phyloP scores from a whole-genome alignment of 1,140 invertebrate species.

The Himalopsyche phryganea region DNA sequence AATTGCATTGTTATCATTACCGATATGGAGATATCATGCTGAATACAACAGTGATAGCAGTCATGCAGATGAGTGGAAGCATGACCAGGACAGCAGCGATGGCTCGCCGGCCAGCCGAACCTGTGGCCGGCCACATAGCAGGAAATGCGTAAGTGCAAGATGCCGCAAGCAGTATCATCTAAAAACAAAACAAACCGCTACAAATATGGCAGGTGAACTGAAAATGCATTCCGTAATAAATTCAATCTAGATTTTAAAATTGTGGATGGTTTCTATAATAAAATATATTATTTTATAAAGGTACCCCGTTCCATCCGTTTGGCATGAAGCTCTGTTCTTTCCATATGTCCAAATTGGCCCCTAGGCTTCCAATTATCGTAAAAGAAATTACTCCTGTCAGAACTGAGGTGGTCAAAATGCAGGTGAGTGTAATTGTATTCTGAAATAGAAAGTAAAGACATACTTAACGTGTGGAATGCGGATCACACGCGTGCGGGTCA shows the following conservation, averaged over 20 bases:
- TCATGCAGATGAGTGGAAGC: slow-evolving; percentile 40
- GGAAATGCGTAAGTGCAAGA: slow-evolving; percentile 41
- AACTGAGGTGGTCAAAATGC: slow-evolving; percentile 38
- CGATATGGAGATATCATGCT: slow-evolving; percentile 43
- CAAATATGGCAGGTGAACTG: background rate
- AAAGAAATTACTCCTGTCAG: slow-evolving; percentile 41
- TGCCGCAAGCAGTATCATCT: slow-evolving; percentile 43
- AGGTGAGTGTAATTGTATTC: slow-evolving; percentile 39
- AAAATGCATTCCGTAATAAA: no score
- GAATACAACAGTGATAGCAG: slow-evolving; percentile 38
- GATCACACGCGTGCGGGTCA: no score
- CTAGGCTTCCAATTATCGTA: slow-evolving; percentile 38
- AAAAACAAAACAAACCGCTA: slow-evolving; percentile 25
- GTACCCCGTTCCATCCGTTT: slow-evolving; percentile 31
- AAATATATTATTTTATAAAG: no score
- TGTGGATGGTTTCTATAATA: no score
- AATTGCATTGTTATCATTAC: slow-evolving; percentile 29
- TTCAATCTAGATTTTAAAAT: no score
- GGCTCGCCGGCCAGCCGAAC: slow-evolving; percentile 24
- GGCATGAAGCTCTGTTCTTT: slow-evolving; percentile 32
- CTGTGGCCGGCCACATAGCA: slow-evolving; percentile 33
- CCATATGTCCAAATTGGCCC: slow-evolving; percentile 41
- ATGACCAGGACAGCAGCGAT: slow-evolving; percentile 37
- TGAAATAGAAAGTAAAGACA: slow-evolving; percentile 34
- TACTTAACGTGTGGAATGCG: no score